A percentile compares a stretch with the other conserved stretches of the same genome.
phyloP scores from a whole-genome alignment of 2,797 vertebrate genomes.

The Limnodromus scolopaceus region DNA sequence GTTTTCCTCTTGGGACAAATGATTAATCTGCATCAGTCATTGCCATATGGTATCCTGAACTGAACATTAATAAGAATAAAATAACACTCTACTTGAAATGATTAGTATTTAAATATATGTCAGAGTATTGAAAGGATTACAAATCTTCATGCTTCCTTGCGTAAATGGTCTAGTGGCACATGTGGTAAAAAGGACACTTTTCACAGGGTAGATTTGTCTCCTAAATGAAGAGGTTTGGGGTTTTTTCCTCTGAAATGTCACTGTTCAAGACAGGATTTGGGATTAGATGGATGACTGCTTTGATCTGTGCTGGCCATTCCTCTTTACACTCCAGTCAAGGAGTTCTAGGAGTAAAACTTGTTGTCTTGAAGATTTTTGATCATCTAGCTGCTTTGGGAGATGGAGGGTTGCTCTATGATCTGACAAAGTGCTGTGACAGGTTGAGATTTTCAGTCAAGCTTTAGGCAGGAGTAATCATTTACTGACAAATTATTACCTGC shows the following conservation, averaged over 20 bases:
- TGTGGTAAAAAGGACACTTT: conserved; percentile 6
- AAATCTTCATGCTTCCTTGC: conserved; percentile 20
- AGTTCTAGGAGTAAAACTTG: not conserved
- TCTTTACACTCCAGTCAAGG: not conserved
- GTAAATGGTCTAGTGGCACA: conserved; percentile 2
- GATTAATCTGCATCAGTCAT: conserved; percentile 56
- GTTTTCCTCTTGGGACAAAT: conserved; percentile 32
- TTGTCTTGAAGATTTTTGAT: not conserved
- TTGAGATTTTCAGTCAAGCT: not conserved
- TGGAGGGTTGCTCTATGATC: not conserved
- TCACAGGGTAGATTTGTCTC: conserved; percentile 49
- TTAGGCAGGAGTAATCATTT: not conserved
- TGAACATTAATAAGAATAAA: conserved; percentile 59
- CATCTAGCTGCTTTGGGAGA: conserved; percentile 18
- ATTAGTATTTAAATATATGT: conserved; percentile 63
- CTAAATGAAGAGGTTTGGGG: not conserved
- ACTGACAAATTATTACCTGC: not conserved
- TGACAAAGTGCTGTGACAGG: not conserved
- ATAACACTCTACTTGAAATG: conserved; percentile 44
- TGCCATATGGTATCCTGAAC: conserved; percentile 53
- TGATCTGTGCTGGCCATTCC: conserved; percentile 49
- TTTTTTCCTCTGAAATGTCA: conserved; percentile 1
- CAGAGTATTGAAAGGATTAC: conserved; percentile 56
- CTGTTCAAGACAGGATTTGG: conserved; percentile 38
- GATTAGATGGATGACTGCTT: conserved; percentile 60